These are phyloP conservation scores for Tuberolachnus salignus DNA, from an alignment of 2,888 invertebrate genomes.

Conservation along the genomic window DNA sequence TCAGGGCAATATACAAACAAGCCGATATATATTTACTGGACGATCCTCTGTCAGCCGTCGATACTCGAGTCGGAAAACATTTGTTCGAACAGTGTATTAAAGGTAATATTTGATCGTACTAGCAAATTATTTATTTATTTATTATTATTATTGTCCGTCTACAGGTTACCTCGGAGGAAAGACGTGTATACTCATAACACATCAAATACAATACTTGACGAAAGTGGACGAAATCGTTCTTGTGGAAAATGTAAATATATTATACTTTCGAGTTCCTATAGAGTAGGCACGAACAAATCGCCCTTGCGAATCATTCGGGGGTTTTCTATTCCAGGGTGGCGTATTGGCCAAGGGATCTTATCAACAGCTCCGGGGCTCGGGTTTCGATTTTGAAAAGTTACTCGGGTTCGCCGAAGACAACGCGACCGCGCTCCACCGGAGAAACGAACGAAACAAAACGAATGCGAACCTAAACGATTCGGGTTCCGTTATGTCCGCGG, in stretches of 20 bases:
- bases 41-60: constrained; percentile 68
- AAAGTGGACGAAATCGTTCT: constrained; percentile 69
- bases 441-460: neutral
- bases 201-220: constrained; percentile 81
- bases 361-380: constrained; percentile 73
- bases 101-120: constrained; percentile 57
- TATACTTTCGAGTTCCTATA: too few relatives aligned
- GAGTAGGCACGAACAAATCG: too few relatives aligned
- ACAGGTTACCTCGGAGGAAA: constrained; percentile 68
- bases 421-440: constrained; percentile 61
- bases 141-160: constrained; percentile 58
- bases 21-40: constrained; percentile 68
- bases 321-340: constrained; percentile 62
- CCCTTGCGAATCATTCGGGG: too few relatives aligned
- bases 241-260: constrained; percentile 63
- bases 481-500: too few relatives aligned
- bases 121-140: neutral
- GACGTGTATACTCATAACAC: constrained; percentile 79
- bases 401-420: constrained; percentile 67
- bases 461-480: neutral
- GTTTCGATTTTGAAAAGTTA: constrained; percentile 75
- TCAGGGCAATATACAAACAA: constrained; percentile 66
- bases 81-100: constrained; percentile 66
- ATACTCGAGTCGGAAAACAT: constrained; percentile 66
- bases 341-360: constrained; percentile 69